These are phyloP conservation scores for Arion vulgaris DNA, from an alignment of 1,140 invertebrate genomes.

Conservation along the genomic window DNA sequence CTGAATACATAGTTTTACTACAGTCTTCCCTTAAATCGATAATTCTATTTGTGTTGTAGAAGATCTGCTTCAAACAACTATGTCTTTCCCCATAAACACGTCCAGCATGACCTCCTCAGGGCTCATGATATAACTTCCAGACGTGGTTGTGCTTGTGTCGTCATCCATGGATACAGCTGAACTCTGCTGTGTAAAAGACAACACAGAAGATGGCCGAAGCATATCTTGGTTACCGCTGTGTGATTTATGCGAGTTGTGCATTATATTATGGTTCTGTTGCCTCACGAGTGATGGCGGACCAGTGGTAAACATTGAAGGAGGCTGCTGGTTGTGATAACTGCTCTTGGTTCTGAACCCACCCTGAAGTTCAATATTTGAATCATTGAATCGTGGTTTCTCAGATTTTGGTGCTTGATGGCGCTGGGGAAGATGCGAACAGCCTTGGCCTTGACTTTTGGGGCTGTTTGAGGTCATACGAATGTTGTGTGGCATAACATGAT, in stretches of 20 bases:
- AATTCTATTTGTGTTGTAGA: no score
- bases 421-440: background rate
- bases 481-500: background rate
- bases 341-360: background rate
- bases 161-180: constrained; percentile 45
- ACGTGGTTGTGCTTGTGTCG: constrained; percentile 57
- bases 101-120: constrained; percentile 53
- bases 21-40: no score
- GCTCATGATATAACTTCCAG: constrained; percentile 57
- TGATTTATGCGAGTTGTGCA: background rate
- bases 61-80: constrained; percentile 52
- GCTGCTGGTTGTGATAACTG: background rate
- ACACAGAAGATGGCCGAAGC: constrained; percentile 3
- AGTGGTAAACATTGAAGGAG: background rate
- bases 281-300: background rate
- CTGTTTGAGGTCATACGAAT: background rate
- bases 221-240: background rate
- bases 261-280: background rate
- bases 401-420: background rate
- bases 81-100: constrained; percentile 44
- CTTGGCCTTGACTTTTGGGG: background rate
- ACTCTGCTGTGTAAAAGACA: constrained; percentile 21
- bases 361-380: background rate
- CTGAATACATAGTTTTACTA: no score
- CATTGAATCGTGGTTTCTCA: background rate